A percentile compares a stretch with the other conserved stretches of the same genome.
These are phyloP conservation scores for Zaprionus ghesquierei DNA, from an alignment of 1,140 invertebrate genomes.

Conservation along the genomic window DNA sequence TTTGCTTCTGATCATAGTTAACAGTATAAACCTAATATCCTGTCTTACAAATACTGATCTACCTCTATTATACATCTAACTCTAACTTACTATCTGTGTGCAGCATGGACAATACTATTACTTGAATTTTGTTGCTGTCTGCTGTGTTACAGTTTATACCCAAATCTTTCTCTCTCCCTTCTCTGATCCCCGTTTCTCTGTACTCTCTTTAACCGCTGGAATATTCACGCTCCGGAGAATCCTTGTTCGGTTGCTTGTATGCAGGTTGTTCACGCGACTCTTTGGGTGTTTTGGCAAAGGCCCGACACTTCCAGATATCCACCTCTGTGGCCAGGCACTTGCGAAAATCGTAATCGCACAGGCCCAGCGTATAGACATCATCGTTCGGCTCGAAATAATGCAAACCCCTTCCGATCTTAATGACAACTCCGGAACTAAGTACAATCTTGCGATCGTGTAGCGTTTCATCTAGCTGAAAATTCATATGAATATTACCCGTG, in stretches of 20 bases:
- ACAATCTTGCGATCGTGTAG: constrained; percentile 70
- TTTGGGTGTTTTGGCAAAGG: constrained; percentile 55
- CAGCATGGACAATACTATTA: not conserved
- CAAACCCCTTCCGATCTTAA: constrained; percentile 58
- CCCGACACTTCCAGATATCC: constrained; percentile 68
- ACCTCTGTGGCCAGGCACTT: constrained; percentile 66
- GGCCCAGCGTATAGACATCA: constrained; percentile 37
- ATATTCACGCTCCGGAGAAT: not conserved
- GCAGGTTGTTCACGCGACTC: not conserved
- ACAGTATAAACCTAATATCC: too few relatives aligned
- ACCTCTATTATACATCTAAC: too few relatives aligned
- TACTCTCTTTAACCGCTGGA: too few relatives aligned
- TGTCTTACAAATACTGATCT: too few relatives aligned
- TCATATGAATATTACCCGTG: constrained; percentile 65
- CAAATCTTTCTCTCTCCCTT: too few relatives aligned
- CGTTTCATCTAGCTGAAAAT: constrained; percentile 62
- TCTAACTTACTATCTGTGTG: too few relatives aligned
- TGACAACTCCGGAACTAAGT: constrained; percentile 65
- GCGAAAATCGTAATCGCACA: constrained; percentile 69
- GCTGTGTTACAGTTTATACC: too few relatives aligned
- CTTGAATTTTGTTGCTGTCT: not conserved
- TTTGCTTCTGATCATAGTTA: too few relatives aligned
- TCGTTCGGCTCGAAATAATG: constrained; percentile 62
- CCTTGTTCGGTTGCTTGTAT: not conserved
- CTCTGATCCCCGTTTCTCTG: too few relatives aligned